Base-by-base conservation (phyloP, 2,888 invertebrate species). In the Phragmatobia fuliginosa region DNA sequence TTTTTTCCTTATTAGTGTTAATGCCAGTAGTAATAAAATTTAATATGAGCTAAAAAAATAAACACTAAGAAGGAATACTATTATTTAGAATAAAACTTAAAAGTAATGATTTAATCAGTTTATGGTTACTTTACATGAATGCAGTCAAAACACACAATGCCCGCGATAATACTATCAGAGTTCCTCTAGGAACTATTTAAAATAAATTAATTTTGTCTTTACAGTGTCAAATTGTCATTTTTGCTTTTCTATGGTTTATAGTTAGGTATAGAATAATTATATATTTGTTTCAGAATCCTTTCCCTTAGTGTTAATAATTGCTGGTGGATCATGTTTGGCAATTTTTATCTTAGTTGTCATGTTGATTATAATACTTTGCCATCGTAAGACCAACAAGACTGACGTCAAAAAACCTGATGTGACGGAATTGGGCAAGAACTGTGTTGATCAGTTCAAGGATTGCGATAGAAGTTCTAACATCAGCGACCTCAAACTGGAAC, bases 401-500 rank as follows among this genome's bases (percentile, higher is more conserved):
- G 91, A 91, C n/a, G 96, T 95, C 1, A 93, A 95, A 84, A 96
- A 97, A 82, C 96, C 96, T 1, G 96, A 96, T 58, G 88, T 95
- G 14, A 93, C 93, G 1, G 89, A 92, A 49, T 73, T 93, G 67
- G 88, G 90, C 14, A 94, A 94, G 77, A 87, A 84, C 0, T 90
- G 90, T 52, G 87, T 87, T 0, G 91, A 93, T 52, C 88, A 88
- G 64, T 96, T 96, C 77, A 97, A 97, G 79, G 97, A 97, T 87
- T 98, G 97, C 66, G 98, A 98, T 90, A 96, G 98, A 73, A 98
- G 97, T 85, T 98, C 98, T 56, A 98, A 98, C 88, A 98, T 98
- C 82, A 98, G 98, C 79, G 98, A 98, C 91, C 95, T 98, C 86
- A 99, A 99, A 91, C 96, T 98, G 80, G 98, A 99, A 90, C 96